Conservation (phyloP, 2,113 vertebrate species). For the Oriolus oriolus region DNA sequence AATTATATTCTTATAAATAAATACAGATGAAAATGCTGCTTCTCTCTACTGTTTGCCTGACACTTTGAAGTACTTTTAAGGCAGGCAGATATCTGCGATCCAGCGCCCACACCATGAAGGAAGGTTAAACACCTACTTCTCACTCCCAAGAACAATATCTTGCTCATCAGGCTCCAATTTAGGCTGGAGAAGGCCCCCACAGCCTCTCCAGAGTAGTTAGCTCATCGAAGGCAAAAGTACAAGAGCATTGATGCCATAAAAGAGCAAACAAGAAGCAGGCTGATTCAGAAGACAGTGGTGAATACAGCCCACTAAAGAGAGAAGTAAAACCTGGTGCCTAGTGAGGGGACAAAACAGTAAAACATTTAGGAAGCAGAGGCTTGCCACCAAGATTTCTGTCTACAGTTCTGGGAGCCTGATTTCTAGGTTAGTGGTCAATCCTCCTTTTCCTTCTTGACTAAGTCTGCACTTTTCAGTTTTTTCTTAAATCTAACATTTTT, state of each 20-base stretch:
- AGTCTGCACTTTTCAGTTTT: background rate
- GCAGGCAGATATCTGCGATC: background rate
- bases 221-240: background rate
- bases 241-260: background rate
- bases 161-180: background rate
- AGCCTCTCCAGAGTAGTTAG: background rate
- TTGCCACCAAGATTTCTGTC: background rate
- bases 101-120: background rate
- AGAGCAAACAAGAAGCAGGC: background rate
- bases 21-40: background rate
- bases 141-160: background rate
- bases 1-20: background rate
- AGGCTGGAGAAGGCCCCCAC: background rate
- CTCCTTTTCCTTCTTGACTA: background rate
- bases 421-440: background rate
- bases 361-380: background rate
- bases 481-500: background rate
- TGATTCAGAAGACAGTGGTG: background rate
- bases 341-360: background rate
- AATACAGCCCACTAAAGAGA: background rate
- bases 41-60: background rate
- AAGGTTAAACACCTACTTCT: background rate
- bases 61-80: background rate
- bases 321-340: background rate
- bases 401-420: background rate